Evolutionary conservation across 2,113 vertebrate species (phyloP), one percentile per base, ranked within the genome.

Genomic region (Plecotus auritus): DNA sequence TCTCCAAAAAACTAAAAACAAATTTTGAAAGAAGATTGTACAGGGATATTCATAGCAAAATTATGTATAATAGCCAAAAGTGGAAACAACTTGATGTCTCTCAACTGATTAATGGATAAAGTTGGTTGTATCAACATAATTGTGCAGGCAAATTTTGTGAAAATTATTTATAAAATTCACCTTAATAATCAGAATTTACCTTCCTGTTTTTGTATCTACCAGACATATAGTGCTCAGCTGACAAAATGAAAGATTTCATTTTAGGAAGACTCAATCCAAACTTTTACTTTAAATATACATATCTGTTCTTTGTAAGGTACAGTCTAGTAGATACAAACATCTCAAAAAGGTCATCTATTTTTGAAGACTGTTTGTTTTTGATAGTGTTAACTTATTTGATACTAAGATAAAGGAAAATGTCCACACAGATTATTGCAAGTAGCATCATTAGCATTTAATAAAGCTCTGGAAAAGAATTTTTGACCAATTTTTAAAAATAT

Each of bases 131-230:
- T 56, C 28, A 13, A 85, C 18, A 49, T 26, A 84, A 73, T 67
- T 70, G 35, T 87, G 9, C 22, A 70, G 70, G 23, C 3, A 85
- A 37, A 88, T 91, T 88, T 14, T 64, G 14, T 70, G 35, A 72
- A 85, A 76, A 13, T 49, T 66, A 14, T 81, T 96, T 96, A 88
- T 59, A 73, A 83, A 93, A 69, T 8, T 61, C 6, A 77, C 18
- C 23, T 56, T 81, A 93, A 88, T 89, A 88, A 51, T 95, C 12
- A 89, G 54, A 86, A 88, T 47, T 95, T 86, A 56, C 85, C 26
- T 89, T 78, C 3, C 9, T 89, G 89, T 83, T 69, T 42, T 49
- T 91, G 2, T 72, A 54, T 78, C 14, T 70, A 72, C 4, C 7
- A 42, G 28, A 35, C 16, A 37, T 42, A 88, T 37, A 81, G 54